These are phyloP conservation scores for Sarcophaga variegata DNA, from an alignment of 2,888 invertebrate species.

Conservation along the genomic window DNA sequence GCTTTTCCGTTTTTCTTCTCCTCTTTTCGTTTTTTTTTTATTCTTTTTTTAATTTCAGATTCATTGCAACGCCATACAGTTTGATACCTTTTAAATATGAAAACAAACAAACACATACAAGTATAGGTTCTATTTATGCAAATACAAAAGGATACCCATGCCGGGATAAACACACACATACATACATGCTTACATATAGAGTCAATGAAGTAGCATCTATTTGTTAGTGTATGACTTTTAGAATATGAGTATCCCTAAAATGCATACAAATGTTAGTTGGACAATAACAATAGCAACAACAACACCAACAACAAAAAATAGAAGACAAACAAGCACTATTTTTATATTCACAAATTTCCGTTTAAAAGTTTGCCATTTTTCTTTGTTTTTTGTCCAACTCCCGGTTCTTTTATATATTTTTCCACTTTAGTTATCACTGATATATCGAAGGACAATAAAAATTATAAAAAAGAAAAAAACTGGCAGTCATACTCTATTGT, in stretches of 20 bases:
- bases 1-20: neutral
- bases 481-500: conserved; percentile 42
- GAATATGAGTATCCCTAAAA: conserved; percentile 10
- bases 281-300: neutral
- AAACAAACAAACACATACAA: neutral
- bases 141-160: neutral
- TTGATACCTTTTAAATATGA: conserved; percentile 2
- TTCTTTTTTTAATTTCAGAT: conserved; percentile 19
- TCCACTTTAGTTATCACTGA: conserved; percentile 44
- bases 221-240: conserved; percentile 9
- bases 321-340: conserved; percentile 22
- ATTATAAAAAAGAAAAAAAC: conserved; percentile 15
- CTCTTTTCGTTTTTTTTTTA: neutral
- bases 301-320: neutral
- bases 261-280: conserved; percentile 28
- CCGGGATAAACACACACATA: neutral
- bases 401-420: conserved; percentile 23
- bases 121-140: neutral
- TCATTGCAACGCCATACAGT: conserved; percentile 16
- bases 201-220: neutral
- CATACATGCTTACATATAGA: neutral
- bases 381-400: conserved; percentile 13
- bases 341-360: conserved; percentile 51
- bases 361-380: conserved; percentile 34
- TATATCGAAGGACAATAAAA: conserved; percentile 55